Evolutionary conservation across 1,140 invertebrate genomes (phyloP), one percentile per base, ranked within the genome.

Genomic region (Drosophila tropicalis): DNA sequence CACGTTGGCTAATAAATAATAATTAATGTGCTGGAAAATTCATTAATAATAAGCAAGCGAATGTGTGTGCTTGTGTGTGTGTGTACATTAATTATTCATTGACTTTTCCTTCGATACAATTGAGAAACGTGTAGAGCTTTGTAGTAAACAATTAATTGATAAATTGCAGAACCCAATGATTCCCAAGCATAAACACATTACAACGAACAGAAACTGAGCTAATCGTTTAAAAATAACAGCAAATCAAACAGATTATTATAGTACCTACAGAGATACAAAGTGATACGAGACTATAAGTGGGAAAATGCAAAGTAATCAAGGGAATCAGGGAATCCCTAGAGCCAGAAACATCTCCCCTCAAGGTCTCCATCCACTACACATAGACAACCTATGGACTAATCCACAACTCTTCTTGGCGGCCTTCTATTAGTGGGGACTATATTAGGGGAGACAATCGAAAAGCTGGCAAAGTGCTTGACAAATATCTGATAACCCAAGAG

Each of bases 1-100:
- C 81, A 85, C 80, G 67, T 83, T 83, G 62, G 68, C 68, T 64
- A 83, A 85, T 84, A 80, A 84, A 77, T 76, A 85, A 80, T 73
- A 83, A 84, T 84, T 73, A 76, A 80, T 76, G 81, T 76, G 58
- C 58, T 77, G 76, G 72, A 60, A 84, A 85, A 67, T 85, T 76
- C 81, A 83, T 80, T 84, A 67, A 72, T 84, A 67, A 72, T 70
- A 69, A 64, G 69, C 76, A 76, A 62, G 44, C 63, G 56, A 75
- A 19, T 51, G 44, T 51, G 17, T 22, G 32, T 47, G 44, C 3
- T 12, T 39, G 7, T 47, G 7, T 47, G 6, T 47, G 44, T 79
- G 80, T 47, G 71, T 64, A 70, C 47, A 62, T 65, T 67, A 78
- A 68, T 77, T 70, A 84, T 84, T 73, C 76, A 84, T 70, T 84